phyloP scores from a whole-genome alignment of 2,888 invertebrate genomes.

The Epirrita christyi region DNA sequence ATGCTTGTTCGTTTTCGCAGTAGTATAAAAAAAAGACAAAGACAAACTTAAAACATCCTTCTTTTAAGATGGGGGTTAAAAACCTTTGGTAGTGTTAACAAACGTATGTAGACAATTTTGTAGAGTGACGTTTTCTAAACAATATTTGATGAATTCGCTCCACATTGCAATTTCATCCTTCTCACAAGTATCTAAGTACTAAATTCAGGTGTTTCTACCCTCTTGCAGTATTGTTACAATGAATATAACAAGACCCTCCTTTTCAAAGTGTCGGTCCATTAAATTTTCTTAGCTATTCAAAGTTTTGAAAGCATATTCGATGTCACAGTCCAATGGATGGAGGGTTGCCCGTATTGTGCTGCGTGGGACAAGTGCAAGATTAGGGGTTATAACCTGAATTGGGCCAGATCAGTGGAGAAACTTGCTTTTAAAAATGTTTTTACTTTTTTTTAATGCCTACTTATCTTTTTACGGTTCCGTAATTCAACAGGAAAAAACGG shows the following conservation, averaged over 20 bases:
- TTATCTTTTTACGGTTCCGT: too few relatives aligned
- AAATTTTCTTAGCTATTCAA: slow-evolving; percentile 30
- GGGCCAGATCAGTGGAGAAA: slow-evolving; percentile 43
- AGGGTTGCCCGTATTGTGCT: slow-evolving; percentile 43
- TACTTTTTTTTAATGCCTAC: neutral
- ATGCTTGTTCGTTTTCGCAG: too few relatives aligned
- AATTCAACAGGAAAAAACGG: too few relatives aligned
- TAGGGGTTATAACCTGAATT: slow-evolving; percentile 52
- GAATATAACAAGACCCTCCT: slow-evolving; percentile 2
- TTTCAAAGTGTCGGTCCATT: slow-evolving; percentile 31
- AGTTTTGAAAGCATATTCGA: slow-evolving; percentile 33
- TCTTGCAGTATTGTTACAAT: slow-evolving; percentile 1
- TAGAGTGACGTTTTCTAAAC: neutral
- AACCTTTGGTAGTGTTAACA: too few relatives aligned
- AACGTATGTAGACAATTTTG: too few relatives aligned
- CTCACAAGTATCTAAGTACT: too few relatives aligned
- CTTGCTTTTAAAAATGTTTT: neutral
- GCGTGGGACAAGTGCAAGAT: slow-evolving; percentile 57
- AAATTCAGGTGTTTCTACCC: neutral
- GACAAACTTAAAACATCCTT: too few relatives aligned
- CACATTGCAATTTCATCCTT: neutral
- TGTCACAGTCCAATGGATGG: slow-evolving; percentile 54
- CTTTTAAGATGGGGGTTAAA: too few relatives aligned
- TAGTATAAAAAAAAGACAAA: too few relatives aligned
- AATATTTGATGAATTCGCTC: neutral